phyloP scores from a whole-genome alignment of 2,888 invertebrate genomes.

The Drosophila monieri region DNA sequence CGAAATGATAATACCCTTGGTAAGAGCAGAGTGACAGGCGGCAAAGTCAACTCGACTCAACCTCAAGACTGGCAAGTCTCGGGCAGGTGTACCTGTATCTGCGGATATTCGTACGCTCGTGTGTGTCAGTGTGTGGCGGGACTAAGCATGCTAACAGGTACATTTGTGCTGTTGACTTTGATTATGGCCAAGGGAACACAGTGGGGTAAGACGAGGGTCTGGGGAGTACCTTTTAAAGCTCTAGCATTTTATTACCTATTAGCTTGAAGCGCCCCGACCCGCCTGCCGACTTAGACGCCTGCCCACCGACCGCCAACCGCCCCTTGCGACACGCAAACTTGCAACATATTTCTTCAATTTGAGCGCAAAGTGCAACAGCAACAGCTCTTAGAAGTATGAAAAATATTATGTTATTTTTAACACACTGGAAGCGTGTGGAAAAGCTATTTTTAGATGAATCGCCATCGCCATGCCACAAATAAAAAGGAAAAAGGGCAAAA shows the following conservation, averaged over 20 bases:
- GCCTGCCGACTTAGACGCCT: neutral
- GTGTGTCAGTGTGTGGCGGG: constrained; percentile 22
- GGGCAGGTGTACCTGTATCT: constrained; percentile 30
- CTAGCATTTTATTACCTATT: constrained; percentile 77
- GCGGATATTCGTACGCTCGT: neutral
- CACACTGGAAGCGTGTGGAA: constrained; percentile 79
- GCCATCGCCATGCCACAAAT: constrained; percentile 20
- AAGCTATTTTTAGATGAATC: constrained; percentile 71
- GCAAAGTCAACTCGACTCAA: constrained; percentile 43
- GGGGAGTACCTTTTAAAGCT: constrained; percentile 59
- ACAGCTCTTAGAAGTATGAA: constrained; percentile 50
- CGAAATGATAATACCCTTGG: constrained; percentile 5
- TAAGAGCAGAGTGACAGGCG: constrained; percentile 29
- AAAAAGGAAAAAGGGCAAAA: constrained; percentile 15
- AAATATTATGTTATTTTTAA: constrained; percentile 79
- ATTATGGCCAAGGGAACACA: constrained; percentile 46
- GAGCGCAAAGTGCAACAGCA: constrained; percentile 42
- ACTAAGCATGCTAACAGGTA: constrained; percentile 74
- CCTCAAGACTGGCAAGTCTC: constrained; percentile 23
- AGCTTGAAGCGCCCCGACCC: constrained; percentile 41
- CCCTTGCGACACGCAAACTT: constrained; percentile 37
- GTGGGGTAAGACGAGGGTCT: neutral
- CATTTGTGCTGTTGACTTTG: constrained; percentile 70
- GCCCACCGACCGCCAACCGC: too few species aligned
- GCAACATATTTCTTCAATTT: constrained; percentile 78